phyloP scores from a whole-genome alignment of 2,888 invertebrate genomes.

The Pammene aurita region DNA sequence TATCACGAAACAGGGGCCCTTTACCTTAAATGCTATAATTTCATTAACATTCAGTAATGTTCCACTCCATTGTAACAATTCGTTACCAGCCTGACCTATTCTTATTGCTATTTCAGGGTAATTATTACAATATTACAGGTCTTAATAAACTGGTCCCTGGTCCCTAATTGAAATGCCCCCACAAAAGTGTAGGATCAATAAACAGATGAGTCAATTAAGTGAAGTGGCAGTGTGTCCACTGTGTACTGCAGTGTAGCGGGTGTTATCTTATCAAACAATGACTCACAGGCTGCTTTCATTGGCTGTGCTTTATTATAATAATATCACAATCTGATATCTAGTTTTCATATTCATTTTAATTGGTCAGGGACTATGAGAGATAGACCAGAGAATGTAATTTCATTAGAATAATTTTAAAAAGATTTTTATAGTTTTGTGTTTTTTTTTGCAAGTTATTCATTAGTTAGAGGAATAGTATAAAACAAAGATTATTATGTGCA shows the following conservation, averaged over 20 bases:
- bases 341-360: background rate
- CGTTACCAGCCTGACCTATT: too few species aligned
- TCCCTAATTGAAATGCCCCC: background rate
- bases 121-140: background rate
- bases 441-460: too few species aligned
- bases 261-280: conserved; percentile 25
- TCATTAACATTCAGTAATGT: too few species aligned
- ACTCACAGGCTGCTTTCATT: conserved; percentile 2
- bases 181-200: conserved; percentile 27
- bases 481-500: too few species aligned
- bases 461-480: too few species aligned
- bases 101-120: too few species aligned
- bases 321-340: background rate
- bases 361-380: background rate
- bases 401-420: too few species aligned
- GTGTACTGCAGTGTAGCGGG: background rate
- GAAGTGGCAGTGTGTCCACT: background rate
- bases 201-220: conserved; percentile 16
- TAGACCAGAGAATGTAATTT: too few species aligned
- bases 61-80: too few species aligned
- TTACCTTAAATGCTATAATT: too few species aligned
- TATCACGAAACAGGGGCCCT: too few species aligned
- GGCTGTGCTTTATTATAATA: background rate
- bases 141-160: conserved; percentile 11
- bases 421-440: too few species aligned